Evolutionary conservation across 2,797 vertebrate species (phyloP).

Genomic region (Acanthurus tractus): DNA sequence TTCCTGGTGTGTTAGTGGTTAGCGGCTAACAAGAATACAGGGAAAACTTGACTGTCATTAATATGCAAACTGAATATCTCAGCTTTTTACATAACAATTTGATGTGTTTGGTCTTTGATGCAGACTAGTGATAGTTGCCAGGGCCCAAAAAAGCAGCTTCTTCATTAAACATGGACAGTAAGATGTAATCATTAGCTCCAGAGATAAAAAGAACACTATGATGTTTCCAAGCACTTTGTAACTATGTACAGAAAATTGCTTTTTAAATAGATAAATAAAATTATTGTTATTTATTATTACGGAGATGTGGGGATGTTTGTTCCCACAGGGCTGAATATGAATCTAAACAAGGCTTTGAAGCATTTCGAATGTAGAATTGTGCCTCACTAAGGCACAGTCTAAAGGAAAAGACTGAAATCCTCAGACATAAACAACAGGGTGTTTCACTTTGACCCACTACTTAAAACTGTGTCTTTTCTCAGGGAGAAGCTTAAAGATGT

Average conservation of each 20-base stretch:
- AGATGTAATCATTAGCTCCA: not conserved
- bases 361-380: not conserved
- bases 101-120: not conserved
- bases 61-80: not conserved
- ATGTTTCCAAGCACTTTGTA: too few relatives aligned
- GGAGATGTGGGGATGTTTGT: not conserved
- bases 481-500: constrained; percentile 96
- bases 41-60: too few relatives aligned
- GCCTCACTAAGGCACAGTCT: not conserved
- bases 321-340: not conserved
- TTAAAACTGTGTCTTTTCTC: constrained; percentile 25
- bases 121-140: not conserved
- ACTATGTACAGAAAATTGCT: too few relatives aligned
- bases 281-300: too few relatives aligned
- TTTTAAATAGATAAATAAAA: not conserved
- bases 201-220: too few relatives aligned
- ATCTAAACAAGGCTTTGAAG: not conserved
- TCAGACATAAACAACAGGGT: not conserved
- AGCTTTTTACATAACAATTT: not conserved
- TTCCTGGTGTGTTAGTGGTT: not conserved
- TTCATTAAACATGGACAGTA: not conserved
- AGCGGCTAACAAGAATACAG: not conserved
- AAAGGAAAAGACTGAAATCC: not conserved
- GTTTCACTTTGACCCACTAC: not conserved
- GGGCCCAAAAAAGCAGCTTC: not conserved